Base-by-base conservation (phyloP, 2,113 vertebrate species). In the Peromyscus leucopus region DNA sequence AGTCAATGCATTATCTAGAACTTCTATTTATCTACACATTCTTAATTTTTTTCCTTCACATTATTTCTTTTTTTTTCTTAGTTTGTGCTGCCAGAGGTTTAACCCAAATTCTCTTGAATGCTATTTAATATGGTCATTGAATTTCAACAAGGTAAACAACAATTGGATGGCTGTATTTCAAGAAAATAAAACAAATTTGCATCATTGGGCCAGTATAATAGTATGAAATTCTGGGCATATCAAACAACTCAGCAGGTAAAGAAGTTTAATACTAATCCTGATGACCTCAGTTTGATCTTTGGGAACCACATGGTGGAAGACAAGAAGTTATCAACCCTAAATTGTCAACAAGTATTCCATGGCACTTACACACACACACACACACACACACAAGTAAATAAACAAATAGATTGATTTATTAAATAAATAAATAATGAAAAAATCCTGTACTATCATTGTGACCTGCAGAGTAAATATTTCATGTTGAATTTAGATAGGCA, bases 21-120 rank as follows among this genome's bases (percentile, higher is more conserved):
- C 55, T 74, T 33, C 61, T 72, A 80, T 91, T 93, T 83, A 33
- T 51, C 33, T 76, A 39, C n/a, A 48, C 82, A 15, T 36, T 94
- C 10, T 95, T 88, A 84, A 39, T 79, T 87, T 39, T 75, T 75
- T 93, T 78, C 91, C 15, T 67, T 95, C 26, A 72, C 17, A 21
- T 28, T 19, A 88, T 89, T 78, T 93, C 4, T 48, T 65, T 65
- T 48, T 7, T 69, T 86, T 86, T 26, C 22, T 33, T 78, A 2
- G 0, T 8, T 33, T 69, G 57, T 10, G 7, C 15, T 42, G 19
- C 19, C 79, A 22, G 5, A 39, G 5, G 26, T 79, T 57, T 28
- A 55, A 31, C 2, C 10, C 31, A 86, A 21, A n/a, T 11, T 5
- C 26, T 42, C 13, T 7, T 79, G 12, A 2, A 33, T 21, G 76